Base-by-base conservation (phyloP, 1,140 invertebrate species). In the Drosophila teissieri region DNA sequence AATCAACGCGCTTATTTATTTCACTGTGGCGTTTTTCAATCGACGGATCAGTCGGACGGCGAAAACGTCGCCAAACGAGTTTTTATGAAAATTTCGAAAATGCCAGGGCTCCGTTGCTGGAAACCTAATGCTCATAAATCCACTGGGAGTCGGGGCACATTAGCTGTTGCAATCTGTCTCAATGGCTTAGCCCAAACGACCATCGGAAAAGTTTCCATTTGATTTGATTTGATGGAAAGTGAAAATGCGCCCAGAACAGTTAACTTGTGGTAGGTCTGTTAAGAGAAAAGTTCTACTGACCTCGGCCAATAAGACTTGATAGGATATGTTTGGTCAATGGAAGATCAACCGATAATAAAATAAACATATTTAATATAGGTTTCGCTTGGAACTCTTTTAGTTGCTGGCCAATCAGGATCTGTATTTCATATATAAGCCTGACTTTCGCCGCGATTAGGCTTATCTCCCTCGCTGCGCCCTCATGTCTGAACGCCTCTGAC, bases 1-100 rank as follows among this genome's bases (percentile, higher is more conserved):
- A 89, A 89, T 88, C 84, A 88, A 88, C 80, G 84, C 84, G 74
- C 55, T 73, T 83, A 82, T 82, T 81, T 86, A 80, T 77, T 81
- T 82, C 62, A 61, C 45, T 74, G 44, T 60, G 39, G 60, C 31
- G 15, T 62, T 60, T 60, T 46, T 63, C 68, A 58, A 72, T 60
- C 83, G 78, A 86, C 78, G 80, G 84, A 89, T 89, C 77, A 84
- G 61, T 12, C 76, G 74, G 83, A 83, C 84, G 77, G 76, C 80
- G 60, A 76, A 82, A 63, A 80, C 78, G 81, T 85, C 78, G 84
- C 72, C 48, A 80, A 89, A 89, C 84, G 31, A 69, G 84, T 89
- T 89, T 80, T 11, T 27, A 49, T 83, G 69, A 82, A 88, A 77
- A 89, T 89, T 89, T 89, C 84, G 84, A 90, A 89, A 89, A 89